A percentile compares a stretch with the other conserved stretches of the same genome.
Evolutionary conservation across 2,888 invertebrate genomes (phyloP).

Genomic region (Nasonia oneida): DNA sequence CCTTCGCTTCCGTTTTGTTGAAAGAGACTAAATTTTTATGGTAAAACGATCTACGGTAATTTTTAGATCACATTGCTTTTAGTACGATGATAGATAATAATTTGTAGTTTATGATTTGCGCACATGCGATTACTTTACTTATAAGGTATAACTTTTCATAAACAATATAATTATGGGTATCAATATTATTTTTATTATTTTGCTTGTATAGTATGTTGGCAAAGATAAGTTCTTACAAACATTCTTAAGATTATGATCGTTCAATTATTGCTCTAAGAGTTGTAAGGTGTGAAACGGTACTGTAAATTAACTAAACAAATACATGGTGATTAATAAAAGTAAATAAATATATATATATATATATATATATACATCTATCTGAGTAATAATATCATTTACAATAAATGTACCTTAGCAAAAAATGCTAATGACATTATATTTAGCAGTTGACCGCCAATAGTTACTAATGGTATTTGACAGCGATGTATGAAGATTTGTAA

Average conservation of each 20-base stretch:
- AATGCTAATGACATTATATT: constrained; percentile 30
- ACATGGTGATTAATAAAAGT: neutral
- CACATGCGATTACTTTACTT: neutral
- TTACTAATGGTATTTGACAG: constrained; percentile 45
- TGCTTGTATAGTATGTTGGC: neutral
- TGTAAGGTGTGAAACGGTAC: constrained; percentile 4
- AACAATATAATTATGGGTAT: neutral
- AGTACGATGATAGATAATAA: neutral
- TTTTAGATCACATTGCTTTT: neutral
- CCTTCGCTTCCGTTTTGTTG: constrained; percentile 84
- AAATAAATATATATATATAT: no score
- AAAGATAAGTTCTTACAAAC: neutral
- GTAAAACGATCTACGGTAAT: neutral
- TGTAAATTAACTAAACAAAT: constrained; percentile 29
- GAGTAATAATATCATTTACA: neutral
- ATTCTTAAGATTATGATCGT: neutral
- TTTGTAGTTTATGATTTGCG: neutral
- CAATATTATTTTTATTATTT: neutral
- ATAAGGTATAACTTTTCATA: neutral
- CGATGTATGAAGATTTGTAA: constrained; percentile 50
- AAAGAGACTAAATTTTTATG: constrained; percentile 78
- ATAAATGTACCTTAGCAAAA: constrained; percentile 13
- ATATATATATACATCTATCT: neutral
- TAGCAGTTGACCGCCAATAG: constrained; percentile 11
- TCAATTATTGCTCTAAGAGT: constrained; percentile 38